Percentiles rank a stretch among this genome's conserved stretches.
Evolutionary conservation across 2,888 invertebrate species (phyloP).

Genomic region (Teleiodes luculella): DNA sequence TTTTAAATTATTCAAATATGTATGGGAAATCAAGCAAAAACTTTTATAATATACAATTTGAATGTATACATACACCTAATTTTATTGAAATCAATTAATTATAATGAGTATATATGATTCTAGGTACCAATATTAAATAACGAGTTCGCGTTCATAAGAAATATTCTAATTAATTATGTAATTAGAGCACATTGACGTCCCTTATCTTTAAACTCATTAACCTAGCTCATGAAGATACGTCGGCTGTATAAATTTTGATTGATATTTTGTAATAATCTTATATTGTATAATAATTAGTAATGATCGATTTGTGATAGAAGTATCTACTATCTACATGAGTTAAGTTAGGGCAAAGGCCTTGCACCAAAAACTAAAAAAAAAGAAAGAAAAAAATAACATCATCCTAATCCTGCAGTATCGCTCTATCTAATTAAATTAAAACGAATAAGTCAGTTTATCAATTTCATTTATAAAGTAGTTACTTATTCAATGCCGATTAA

Average conservation of each 20-base stretch:
- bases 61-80: too few species aligned
- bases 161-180: not conserved
- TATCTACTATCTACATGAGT: not conserved
- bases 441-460: too few species aligned
- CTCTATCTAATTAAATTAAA: not conserved
- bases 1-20: not conserved
- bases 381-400: too few species aligned
- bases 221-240: not conserved
- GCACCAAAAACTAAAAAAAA: not conserved
- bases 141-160: too few species aligned
- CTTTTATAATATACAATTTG: too few species aligned
- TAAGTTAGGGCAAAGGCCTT: not conserved
- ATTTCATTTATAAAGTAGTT: too few species aligned
- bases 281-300: too few species aligned
- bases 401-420: not conserved
- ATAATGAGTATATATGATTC: too few species aligned
- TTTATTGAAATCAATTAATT: too few species aligned
- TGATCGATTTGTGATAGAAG: not conserved
- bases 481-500: too few species aligned
- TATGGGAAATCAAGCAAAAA: too few species aligned
- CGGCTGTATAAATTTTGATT: not conserved
- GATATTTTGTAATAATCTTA: not conserved
- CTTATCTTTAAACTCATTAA: not conserved
- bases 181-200: constrained; percentile 1
- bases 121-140: too few species aligned